Evolutionary conservation across 2,797 vertebrate genomes (phyloP).

Genomic region (Taeniopygia guttata): DNA sequence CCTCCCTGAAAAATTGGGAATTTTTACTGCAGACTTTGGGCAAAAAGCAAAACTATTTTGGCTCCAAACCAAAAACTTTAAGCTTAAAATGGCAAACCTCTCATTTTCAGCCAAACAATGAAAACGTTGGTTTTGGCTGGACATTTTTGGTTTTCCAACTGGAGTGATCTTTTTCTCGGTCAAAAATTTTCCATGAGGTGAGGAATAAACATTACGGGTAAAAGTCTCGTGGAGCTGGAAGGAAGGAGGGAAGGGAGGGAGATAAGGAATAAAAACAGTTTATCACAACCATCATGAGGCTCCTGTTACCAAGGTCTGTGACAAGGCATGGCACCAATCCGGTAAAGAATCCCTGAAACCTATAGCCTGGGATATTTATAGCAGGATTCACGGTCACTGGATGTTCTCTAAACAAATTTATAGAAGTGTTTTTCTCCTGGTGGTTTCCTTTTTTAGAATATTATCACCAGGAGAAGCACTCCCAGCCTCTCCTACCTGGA

Average conservation of each 20-base stretch:
- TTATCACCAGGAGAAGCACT: conserved; percentile 10
- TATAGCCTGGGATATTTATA: conserved; percentile 69
- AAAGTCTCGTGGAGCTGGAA: neutral
- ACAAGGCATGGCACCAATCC: neutral
- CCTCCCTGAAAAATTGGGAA: conserved; percentile 24
- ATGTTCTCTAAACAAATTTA: conserved; percentile 74
- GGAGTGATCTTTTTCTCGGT: conserved; percentile 42
- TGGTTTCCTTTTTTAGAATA: conserved; percentile 57
- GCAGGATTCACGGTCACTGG: conserved; percentile 70
- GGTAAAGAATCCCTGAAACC: conserved; percentile 48
- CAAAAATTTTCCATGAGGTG: conserved; percentile 67
- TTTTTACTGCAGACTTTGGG: conserved; percentile 54
- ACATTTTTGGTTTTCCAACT: conserved; percentile 58
- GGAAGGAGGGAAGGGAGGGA: conserved; percentile 5
- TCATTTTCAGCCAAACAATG: conserved; percentile 62
- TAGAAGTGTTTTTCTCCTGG: conserved; percentile 70
- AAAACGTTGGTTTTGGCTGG: conserved; percentile 61
- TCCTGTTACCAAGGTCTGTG: conserved; percentile 58
- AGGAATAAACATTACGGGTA: conserved; percentile 28
- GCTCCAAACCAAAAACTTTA: conserved; percentile 25
- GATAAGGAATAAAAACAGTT: conserved; percentile 51
- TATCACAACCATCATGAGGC: conserved; percentile 27
- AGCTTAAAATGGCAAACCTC: conserved; percentile 61
- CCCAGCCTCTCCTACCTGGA: conserved; percentile 28
- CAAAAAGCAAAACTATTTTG: conserved; percentile 47